Percentiles rank a stretch among this genome's conserved stretches.
Conservation (phyloP, 1,140 invertebrate species). For the Antheraea mylitta region DNA sequence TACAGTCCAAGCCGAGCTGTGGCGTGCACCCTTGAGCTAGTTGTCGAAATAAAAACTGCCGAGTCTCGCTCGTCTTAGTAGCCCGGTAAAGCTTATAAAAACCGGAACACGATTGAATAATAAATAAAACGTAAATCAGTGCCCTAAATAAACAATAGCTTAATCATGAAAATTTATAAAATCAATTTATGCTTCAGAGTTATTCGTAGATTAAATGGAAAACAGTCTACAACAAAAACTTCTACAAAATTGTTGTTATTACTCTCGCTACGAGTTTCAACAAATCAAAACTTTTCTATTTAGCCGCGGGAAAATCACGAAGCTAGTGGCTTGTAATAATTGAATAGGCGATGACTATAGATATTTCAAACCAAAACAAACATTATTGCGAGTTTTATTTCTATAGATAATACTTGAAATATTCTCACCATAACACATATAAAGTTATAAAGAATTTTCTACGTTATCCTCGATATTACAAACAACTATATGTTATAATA, state of each 20-base stretch:
- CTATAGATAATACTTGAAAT: not conserved
- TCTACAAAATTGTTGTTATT: not conserved
- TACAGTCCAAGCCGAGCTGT: no score
- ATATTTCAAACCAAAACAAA: slow-evolving; percentile 1
- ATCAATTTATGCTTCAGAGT: not conserved
- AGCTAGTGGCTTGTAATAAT: not conserved
- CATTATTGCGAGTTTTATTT: not conserved
- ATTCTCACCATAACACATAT: no score
- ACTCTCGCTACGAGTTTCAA: not conserved
- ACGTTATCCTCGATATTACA: no score
- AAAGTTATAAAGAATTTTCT: no score
- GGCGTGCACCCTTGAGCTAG: no score
- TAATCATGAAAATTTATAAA: not conserved
- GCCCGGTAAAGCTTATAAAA: no score
- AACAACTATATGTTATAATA: no score
- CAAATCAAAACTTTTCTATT: slow-evolving; percentile 5
- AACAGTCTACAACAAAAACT: not conserved
- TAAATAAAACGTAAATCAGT: not conserved
- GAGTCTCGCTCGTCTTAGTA: no score
- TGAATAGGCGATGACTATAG: slow-evolving; percentile 1
- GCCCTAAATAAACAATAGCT: not conserved
- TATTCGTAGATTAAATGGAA: slow-evolving; percentile 1
- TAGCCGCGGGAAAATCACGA: not conserved
- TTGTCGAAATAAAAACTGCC: no score
- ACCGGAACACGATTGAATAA: no score